A percentile compares a stretch with the other conserved stretches of the same genome.
Evolutionary conservation across 2,113 vertebrate genomes (phyloP).

Genomic region (Sialia sialis): DNA sequence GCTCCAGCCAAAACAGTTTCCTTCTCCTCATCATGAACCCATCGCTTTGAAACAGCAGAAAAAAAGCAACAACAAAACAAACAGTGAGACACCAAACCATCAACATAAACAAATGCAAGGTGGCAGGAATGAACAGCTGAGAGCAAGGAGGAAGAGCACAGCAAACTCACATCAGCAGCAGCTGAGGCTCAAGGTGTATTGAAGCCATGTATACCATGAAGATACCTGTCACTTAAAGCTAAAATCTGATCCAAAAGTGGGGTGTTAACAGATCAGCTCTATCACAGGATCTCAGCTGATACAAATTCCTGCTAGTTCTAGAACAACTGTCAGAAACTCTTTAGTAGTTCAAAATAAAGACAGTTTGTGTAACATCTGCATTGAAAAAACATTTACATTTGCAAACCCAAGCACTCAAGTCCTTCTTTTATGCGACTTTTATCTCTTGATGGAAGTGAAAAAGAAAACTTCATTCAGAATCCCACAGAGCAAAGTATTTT

Average conservation of each 20-base stretch:
- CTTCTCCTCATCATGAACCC: background rate
- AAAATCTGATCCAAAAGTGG: background rate
- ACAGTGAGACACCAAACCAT: background rate
- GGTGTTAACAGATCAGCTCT: background rate
- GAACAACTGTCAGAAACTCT: background rate
- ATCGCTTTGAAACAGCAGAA: background rate
- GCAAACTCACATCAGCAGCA: background rate
- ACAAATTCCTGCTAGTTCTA: background rate
- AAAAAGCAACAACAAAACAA: background rate
- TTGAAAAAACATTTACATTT: background rate
- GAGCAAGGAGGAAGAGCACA: background rate
- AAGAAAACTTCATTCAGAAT: background rate
- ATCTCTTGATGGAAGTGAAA: background rate
- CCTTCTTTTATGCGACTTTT: background rate
- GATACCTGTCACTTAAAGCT: background rate
- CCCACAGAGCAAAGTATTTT: background rate
- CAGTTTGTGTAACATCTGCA: background rate
- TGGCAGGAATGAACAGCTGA: background rate
- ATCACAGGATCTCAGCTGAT: background rate
- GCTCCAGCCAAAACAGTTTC: background rate
- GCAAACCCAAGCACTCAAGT: background rate
- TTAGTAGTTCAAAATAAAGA: background rate
- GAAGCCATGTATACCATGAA: background rate
- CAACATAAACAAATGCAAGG: background rate
- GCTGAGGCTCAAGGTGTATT: background rate